Evolutionary conservation across 2,888 invertebrate genomes (phyloP), one percentile per base, ranked within the genome.

Genomic region (Pyrrhia umbra): DNA sequence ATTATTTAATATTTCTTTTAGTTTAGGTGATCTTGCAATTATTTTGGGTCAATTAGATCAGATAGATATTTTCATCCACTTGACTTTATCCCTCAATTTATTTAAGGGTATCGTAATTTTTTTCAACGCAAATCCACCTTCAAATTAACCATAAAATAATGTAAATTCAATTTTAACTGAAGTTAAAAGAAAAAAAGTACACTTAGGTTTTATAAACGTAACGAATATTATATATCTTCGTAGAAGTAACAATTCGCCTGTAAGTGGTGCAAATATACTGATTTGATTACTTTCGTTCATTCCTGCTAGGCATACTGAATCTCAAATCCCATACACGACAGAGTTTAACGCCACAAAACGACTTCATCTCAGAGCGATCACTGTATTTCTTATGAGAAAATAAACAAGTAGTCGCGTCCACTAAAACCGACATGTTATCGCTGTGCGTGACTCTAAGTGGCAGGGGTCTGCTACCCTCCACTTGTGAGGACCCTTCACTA

Each of bases 361-460:
- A n/a, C 20, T 13, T 8, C 0, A 10, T 15, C 15, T 6, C 2
- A 23, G 3, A 13, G 1, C 2, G 6, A n/a, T 34, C 20, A 34
- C 9, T 23, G 20, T 15, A 34, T 27, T 45, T 27, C 43, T 34
- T 42, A n/a, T 15, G 47, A 23, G 21, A 23, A 42, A 70, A 68
- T 45, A 69, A 69, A 65, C 47, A 23, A 37, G 15, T 61, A 70
- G 47, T 49, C 63, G 20, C 25, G 42, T 65, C 13, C 34, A 70
- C 25, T 47, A 27, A 61, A 70, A 34, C 46, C 13, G n/a, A 70
- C 15, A 9, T 37, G n/a, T 34, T 70, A 70, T 70, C 46, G 18
- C 47, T 62, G 42, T 4, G n/a, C 21, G 21, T 70, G 70, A 49
- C 42, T 47, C 15, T 43, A 70, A 70, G 63, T 43, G 47, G 27